phyloP scores from a whole-genome alignment of 2,888 invertebrate genomes.

The Andricus curvator region DNA sequence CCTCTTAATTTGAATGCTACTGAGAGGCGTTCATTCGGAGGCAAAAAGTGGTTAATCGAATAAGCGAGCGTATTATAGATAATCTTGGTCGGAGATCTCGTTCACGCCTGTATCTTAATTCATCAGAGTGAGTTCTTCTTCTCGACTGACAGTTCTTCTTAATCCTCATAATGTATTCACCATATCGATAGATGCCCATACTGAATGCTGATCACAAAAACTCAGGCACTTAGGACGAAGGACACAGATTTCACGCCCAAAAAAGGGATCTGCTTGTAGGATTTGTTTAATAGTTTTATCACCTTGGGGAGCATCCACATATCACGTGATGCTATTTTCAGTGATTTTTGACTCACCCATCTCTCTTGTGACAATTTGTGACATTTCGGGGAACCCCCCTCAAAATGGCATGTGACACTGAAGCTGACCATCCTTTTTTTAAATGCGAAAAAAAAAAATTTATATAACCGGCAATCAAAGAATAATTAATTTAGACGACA shows the following conservation, averaged over 20 bases:
- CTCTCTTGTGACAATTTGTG: too few species aligned
- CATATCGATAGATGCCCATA: constrained; percentile 54
- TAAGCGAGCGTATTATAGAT: constrained; percentile 56
- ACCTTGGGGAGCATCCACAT: background rate
- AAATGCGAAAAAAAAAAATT: too few species aligned
- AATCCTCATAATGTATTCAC: constrained; percentile 59
- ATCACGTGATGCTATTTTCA: too few species aligned
- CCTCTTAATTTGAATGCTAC: constrained; percentile 52
- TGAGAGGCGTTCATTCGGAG: constrained; percentile 50
- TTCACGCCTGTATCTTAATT: constrained; percentile 57
- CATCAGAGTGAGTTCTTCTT: constrained; percentile 50
- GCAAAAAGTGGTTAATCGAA: constrained; percentile 59
- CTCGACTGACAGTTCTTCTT: constrained; percentile 58
- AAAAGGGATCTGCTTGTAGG: constrained; percentile 2
- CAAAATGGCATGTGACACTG: too few species aligned
- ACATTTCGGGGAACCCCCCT: too few species aligned
- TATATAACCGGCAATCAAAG: too few species aligned
- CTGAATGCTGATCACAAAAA: constrained; percentile 49
- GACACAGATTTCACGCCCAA: background rate
- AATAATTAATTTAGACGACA: too few species aligned
- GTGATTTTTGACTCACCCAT: too few species aligned
- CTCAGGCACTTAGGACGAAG: constrained; percentile 16
- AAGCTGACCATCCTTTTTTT: too few species aligned
- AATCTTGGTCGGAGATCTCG: constrained; percentile 59
- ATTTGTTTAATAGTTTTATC: constrained; percentile 30